Percentiles rank a stretch among this genome's conserved stretches.
These are phyloP conservation scores for Prinia subflava DNA, from an alignment of 2,113 vertebrate genomes.

Conservation along the genomic window DNA sequence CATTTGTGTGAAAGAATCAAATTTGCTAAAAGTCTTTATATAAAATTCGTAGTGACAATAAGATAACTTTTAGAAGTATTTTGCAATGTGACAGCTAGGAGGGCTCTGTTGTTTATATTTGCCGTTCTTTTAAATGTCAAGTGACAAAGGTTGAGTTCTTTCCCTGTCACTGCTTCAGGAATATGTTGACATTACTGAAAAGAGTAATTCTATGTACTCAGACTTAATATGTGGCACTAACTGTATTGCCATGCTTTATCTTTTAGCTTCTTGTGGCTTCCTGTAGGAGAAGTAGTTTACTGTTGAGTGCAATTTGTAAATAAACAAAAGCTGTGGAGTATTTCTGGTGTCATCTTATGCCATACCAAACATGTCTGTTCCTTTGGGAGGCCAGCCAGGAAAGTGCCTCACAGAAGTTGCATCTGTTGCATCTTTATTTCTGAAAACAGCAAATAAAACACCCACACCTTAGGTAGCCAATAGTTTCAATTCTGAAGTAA, in stretches of 20 bases:
- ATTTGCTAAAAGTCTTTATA: background rate
- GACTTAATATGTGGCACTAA: background rate
- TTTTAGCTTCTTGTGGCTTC: background rate
- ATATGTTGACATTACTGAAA: background rate
- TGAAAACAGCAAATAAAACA: background rate
- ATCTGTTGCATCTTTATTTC: background rate
- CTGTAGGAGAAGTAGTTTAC: constrained; percentile 3
- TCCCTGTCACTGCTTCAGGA: background rate
- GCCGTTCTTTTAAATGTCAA: background rate
- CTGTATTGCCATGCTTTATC: background rate
- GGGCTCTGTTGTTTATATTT: background rate
- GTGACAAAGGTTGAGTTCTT: background rate
- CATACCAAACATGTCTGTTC: constrained; percentile 34
- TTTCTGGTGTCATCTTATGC: background rate
- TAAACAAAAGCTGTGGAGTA: constrained; percentile 51
- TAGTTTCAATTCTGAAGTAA: background rate
- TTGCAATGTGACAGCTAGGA: background rate
- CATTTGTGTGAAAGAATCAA: background rate
- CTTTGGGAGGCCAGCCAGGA: constrained; percentile 43
- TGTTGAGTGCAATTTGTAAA: constrained; percentile 27
- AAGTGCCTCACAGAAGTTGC: background rate
- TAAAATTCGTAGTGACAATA: background rate
- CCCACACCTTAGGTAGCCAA: background rate
- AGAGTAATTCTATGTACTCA: background rate
- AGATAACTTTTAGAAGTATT: background rate